Evolutionary conservation across 2,113 vertebrate species (phyloP), one percentile per base, ranked within the genome.

Genomic region (Crocuta crocuta): DNA sequence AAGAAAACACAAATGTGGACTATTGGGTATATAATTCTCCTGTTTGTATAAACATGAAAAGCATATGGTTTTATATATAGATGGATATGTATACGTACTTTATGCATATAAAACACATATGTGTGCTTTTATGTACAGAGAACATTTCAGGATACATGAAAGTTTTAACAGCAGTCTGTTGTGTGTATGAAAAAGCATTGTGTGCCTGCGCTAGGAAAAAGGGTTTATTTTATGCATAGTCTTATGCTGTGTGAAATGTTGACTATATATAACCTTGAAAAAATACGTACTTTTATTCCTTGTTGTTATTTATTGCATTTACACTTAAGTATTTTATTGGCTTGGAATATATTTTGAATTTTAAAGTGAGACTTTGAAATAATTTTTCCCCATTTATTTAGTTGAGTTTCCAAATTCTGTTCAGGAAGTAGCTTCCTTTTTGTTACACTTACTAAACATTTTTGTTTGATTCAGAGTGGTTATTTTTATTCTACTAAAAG

Each of bases 291-390:
- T 5, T 85, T 33, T 81, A 21, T 66, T 78, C 81, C 23, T 73
- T 45, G 45, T 65, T 53, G 48, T 45, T 89, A 78, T 45, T 55
- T 68, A n/a, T 79, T 84, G 26, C 8, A 83, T 66, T 71, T 93
- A 95, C 12, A 58, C 31, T 21, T 93, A 85, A 89, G 33, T 68
- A 78, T 87, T 95, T 86, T 91, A 84, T 87, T 53, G 61, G 10
- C 28, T 73, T 68, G 12, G 5, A 61, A 71, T 80, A 48, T 31
- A 66, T 80, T 85, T 84, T 94, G 19, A 92, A 92, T 4, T 92
- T 35, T 53, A 88, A 84, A 16, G 12, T 55, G 1, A 65, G 3
- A 12, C 10, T 95, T 84, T 39, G 11, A 65, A 82, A 76, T 65
- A 21, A 33, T 23, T 83, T 78, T 80, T 48, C 23, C 16, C 28